These are phyloP conservation scores for Allygus modestus DNA, from an alignment of 2,888 invertebrate genomes.

Conservation along the genomic window DNA sequence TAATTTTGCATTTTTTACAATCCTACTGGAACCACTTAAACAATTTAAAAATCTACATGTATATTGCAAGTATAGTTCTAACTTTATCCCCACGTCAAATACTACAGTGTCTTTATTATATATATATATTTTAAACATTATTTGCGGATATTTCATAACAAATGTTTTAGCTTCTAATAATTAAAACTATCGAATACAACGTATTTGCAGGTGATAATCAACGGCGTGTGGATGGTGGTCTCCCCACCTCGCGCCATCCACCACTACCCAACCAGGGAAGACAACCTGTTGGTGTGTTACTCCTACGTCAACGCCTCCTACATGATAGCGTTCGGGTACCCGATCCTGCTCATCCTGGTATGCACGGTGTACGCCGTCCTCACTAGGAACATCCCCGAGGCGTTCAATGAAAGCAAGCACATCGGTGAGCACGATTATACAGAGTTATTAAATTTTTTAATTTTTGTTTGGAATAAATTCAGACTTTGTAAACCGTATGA, in stretches of 20 bases:
- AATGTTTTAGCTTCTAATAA: no score
- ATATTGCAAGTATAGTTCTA: no score
- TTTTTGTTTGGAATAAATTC: not conserved
- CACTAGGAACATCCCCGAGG: constrained; percentile 98
- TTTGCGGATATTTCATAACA: no score
- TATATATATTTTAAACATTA: no score
- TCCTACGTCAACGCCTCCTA: constrained; percentile 95
- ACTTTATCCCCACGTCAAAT: no score
- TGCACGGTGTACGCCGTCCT: constrained; percentile 98
- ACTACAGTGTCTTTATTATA: no score
- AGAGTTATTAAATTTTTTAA: no score
- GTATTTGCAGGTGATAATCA: constrained; percentile 88
- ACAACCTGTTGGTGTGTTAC: constrained; percentile 95
- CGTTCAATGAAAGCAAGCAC: constrained; percentile 98
- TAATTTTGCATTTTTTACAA: no score
- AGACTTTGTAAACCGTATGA: no score
- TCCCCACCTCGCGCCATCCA: constrained; percentile 93
- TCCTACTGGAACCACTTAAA: no score
- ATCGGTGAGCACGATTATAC: constrained; percentile 82
- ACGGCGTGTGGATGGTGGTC: constrained; percentile 94
- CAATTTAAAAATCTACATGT: no score
- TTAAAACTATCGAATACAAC: no score
- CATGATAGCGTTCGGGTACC: constrained; percentile 96
- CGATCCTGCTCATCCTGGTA: constrained; percentile 91
- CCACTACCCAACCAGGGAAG: constrained; percentile 94